Evolutionary conservation across 2,888 invertebrate genomes (phyloP).

Genomic region (Campoplex capitator): DNA sequence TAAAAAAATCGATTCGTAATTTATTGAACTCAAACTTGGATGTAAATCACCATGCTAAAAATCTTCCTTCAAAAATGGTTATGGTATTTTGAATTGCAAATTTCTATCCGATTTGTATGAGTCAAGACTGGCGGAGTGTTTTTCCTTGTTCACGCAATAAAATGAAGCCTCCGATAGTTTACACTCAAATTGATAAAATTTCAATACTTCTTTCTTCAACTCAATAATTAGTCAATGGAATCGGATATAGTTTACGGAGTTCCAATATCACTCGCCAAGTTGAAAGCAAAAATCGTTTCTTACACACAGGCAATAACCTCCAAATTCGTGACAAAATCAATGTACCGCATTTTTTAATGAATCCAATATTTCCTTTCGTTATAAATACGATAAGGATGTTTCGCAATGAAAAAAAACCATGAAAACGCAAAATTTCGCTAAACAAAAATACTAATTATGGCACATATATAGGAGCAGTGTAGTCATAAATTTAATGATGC

Average conservation of each 20-base stretch:
- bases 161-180: not conserved
- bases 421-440: conserved; percentile 14
- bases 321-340: not conserved
- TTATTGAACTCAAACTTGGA: too few relatives aligned
- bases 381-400: not conserved
- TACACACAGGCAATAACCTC: not conserved
- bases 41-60: too few relatives aligned
- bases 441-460: conserved; percentile 47
- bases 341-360: not conserved
- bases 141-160: not conserved
- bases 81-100: too few relatives aligned
- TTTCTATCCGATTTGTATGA: too few relatives aligned
- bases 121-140: too few relatives aligned
- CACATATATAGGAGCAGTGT: not conserved
- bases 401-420: conserved; percentile 16
- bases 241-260: not conserved
- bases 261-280: not conserved
- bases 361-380: not conserved
- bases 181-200: not conserved
- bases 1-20: too few relatives aligned
- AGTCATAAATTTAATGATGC: conserved; percentile 43
- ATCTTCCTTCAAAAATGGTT: too few relatives aligned
- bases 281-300: not conserved
- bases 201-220: not conserved
- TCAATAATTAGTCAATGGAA: not conserved